Evolutionary conservation across 2,113 vertebrate genomes (phyloP).

Genomic region (Oxygymnocypris stewartii): DNA sequence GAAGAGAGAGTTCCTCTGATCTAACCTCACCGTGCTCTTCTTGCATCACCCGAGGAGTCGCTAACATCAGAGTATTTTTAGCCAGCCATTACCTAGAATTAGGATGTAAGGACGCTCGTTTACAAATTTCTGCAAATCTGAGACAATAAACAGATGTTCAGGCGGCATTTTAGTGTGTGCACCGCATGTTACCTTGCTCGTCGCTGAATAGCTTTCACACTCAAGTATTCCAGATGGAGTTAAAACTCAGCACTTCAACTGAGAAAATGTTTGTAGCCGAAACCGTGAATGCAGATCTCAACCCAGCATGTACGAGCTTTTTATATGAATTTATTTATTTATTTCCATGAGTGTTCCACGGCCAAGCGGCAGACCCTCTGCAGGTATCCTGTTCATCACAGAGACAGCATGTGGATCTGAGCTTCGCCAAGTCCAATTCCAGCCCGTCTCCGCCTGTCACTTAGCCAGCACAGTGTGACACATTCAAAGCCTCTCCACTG

Average conservation of each 20-base stretch:
- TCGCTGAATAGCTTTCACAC: slow-evolving; percentile 34
- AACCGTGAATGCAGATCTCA: slow-evolving; percentile 22
- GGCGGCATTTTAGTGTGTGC: background rate
- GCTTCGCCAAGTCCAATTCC: slow-evolving; percentile 49
- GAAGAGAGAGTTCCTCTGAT: background rate
- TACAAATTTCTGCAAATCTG: slow-evolving; percentile 14
- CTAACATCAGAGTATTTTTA: background rate
- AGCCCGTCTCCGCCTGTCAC: slow-evolving; percentile 49
- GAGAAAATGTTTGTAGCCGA: slow-evolving; percentile 21
- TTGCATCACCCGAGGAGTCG: background rate
- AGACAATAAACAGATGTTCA: slow-evolving; percentile 42
- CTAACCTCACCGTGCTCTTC: background rate
- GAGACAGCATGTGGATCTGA: slow-evolving; percentile 52
- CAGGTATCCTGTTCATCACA: slow-evolving; percentile 54
- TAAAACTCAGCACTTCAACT: slow-evolving; percentile 1
- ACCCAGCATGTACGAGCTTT: slow-evolving; percentile 30
- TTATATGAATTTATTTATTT: slow-evolving; percentile 22
- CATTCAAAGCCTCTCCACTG: slow-evolving; percentile 60
- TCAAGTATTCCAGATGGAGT: slow-evolving; percentile 29
- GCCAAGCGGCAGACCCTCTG: slow-evolving; percentile 47
- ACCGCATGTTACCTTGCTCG: background rate
- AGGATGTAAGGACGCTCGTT: background rate
- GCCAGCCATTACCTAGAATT: slow-evolving; percentile 14
- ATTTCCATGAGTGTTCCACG: background rate
- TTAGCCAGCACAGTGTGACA: slow-evolving; percentile 53